Percentiles rank a stretch among this genome's conserved stretches.
Conservation (phyloP, 1,140 invertebrate genomes). For the Atta colombica region DNA sequence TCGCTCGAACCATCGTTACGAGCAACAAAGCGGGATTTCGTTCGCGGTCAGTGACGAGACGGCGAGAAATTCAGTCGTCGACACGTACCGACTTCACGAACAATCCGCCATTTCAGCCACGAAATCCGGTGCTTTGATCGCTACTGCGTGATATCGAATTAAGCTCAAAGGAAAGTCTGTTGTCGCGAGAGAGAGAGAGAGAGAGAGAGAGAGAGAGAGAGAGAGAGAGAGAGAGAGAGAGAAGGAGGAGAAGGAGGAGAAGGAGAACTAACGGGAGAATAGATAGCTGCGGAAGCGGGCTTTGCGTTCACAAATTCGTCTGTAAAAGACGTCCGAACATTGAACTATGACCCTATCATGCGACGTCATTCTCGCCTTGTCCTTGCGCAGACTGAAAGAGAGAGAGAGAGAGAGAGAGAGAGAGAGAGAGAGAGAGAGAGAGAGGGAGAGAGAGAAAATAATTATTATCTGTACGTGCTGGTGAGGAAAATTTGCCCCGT, state of each 20-base stretch:
- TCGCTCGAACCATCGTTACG: constrained; percentile 28
- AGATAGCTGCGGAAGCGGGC: constrained; percentile 30
- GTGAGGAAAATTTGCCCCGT: constrained; percentile 33
- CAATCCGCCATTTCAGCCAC: constrained; percentile 62
- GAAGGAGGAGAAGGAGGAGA: neutral
- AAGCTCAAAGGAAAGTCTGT: constrained; percentile 56
- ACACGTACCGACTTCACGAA: constrained; percentile 64
- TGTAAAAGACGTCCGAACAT: constrained; percentile 33
- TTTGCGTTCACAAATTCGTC: constrained; percentile 41
- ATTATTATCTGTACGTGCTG: constrained; percentile 48
- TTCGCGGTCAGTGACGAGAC: constrained; percentile 21
- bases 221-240: neutral
- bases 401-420: neutral
- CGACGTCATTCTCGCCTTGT: neutral
- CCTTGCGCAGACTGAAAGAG: neutral
- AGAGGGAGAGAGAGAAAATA: constrained; percentile 17
- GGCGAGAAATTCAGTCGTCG: constrained; percentile 36
- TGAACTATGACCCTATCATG: constrained; percentile 43
- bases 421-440: neutral
- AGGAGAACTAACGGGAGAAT: neutral
- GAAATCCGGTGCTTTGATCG: constrained; percentile 66
- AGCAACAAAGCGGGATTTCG: constrained; percentile 64
- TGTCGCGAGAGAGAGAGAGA: neutral
- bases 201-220: neutral
- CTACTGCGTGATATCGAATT: constrained; percentile 67